Conservation (phyloP, 2,113 vertebrate species). For the Chamaetylas fuelleborni region DNA sequence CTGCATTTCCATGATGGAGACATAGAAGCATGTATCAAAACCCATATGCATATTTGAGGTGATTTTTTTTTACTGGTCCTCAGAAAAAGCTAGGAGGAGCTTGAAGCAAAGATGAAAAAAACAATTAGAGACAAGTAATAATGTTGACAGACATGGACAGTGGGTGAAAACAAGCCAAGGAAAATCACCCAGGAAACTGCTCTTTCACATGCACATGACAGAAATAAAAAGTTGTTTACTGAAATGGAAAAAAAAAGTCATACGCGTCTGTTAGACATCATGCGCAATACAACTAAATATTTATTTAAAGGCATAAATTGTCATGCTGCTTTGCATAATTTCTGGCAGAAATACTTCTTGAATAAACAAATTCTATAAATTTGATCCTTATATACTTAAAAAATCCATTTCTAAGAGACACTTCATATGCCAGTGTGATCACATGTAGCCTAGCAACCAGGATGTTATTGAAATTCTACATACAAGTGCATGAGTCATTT, state of each 20-base stretch:
- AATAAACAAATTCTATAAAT: constrained; percentile 3
- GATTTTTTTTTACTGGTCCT: not conserved
- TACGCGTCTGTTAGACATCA: not conserved
- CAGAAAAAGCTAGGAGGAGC: constrained; percentile 14
- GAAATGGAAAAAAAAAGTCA: constrained; percentile 44
- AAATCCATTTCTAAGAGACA: constrained; percentile 20
- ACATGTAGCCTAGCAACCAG: constrained; percentile 65
- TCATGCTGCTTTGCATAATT: constrained; percentile 14
- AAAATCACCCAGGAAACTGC: constrained; percentile 59
- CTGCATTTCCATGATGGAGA: not conserved
- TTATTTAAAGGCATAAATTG: constrained; percentile 46
- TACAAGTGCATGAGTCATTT: constrained; percentile 3
- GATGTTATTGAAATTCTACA: constrained; percentile 43
- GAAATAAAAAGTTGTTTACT: not conserved
- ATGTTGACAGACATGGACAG: not conserved
- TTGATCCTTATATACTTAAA: not conserved
- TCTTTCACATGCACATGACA: not conserved
- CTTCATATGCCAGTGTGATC: constrained; percentile 45
- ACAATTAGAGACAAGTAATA: not conserved
- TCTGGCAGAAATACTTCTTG: not conserved
- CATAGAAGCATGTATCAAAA: not conserved
- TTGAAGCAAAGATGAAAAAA: constrained; percentile 19
- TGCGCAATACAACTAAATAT: not conserved
- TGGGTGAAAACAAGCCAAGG: constrained; percentile 4
- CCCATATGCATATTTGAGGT: not conserved